Evolutionary conservation across 2,888 invertebrate species (phyloP).

Genomic region (Palloptera scutellata): DNA sequence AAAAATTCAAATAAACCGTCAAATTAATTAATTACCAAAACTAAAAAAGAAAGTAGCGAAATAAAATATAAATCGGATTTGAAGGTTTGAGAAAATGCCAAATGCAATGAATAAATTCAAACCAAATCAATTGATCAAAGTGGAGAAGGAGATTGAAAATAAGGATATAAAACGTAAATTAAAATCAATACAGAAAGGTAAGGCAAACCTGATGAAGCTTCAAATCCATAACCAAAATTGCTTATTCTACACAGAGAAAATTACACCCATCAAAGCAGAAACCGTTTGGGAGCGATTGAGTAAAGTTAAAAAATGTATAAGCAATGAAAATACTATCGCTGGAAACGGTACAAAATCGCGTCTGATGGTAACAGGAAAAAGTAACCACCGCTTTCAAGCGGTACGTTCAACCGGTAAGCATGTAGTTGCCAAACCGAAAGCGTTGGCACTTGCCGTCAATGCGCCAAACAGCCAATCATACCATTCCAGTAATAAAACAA

Average conservation of each 20-base stretch:
- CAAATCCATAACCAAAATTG: neutral
- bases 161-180: constrained; percentile 37
- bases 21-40: constrained; percentile 11
- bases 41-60: constrained; percentile 9
- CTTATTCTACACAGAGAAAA: neutral
- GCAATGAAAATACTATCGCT: constrained; percentile 29
- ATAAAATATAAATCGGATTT: constrained; percentile 11
- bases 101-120: constrained; percentile 34
- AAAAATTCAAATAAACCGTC: constrained; percentile 8
- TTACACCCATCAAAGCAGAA: constrained; percentile 27
- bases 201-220: neutral
- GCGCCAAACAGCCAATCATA: neutral
- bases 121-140: constrained; percentile 34
- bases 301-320: constrained; percentile 33
- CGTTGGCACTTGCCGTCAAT: constrained; percentile 12
- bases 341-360: constrained; percentile 5
- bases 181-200: constrained; percentile 32
- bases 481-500: neutral
- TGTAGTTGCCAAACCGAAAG: constrained; percentile 10
- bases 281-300: constrained; percentile 41
- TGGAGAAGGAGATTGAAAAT: constrained; percentile 43
- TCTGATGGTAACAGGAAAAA: constrained; percentile 19
- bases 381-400: constrained; percentile 25
- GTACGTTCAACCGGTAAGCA: neutral
- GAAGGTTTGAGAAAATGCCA: constrained; percentile 24